Evolutionary conservation across 2,113 vertebrate species (phyloP).

Genomic region (Mustelus asterias): DNA sequence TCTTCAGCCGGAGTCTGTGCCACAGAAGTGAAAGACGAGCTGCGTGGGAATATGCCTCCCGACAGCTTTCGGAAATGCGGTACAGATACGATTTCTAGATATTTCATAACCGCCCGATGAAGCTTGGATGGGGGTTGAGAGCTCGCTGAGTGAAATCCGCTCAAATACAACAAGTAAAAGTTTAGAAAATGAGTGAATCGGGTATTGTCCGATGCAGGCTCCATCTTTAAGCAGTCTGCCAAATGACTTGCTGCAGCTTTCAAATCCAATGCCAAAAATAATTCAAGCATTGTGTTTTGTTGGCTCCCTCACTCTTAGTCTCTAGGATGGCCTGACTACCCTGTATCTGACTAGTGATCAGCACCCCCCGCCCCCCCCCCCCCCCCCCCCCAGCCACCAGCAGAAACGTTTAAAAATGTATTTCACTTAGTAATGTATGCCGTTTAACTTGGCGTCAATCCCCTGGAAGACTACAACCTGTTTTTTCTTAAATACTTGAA

Average conservation of each 20-base stretch:
- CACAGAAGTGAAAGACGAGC: no score
- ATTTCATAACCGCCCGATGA: neutral
- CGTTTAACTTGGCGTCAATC: neutral
- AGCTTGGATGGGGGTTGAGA: neutral
- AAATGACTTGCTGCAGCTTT: constrained; percentile 26
- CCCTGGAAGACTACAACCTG: no score
- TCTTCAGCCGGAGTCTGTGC: no score
- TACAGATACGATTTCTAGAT: neutral
- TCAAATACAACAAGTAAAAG: neutral
- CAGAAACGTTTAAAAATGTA: neutral
- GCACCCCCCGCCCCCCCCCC: no score
- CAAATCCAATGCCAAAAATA: constrained; percentile 26
- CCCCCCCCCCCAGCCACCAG: no score
- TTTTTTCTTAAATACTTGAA: neutral
- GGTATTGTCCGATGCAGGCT: neutral
- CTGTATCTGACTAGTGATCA: neutral
- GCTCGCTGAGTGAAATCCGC: neutral
- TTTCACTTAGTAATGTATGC: neutral
- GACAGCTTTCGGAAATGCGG: neutral
- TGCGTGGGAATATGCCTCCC: neutral
- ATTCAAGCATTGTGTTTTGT: neutral
- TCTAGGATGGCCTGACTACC: neutral
- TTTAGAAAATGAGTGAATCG: neutral
- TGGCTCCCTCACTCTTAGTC: neutral
- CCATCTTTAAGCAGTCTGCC: neutral